These are phyloP conservation scores for Rhabdophis nuchalis DNA, from an alignment of 2,797 vertebrate genomes.

Conservation along the genomic window DNA sequence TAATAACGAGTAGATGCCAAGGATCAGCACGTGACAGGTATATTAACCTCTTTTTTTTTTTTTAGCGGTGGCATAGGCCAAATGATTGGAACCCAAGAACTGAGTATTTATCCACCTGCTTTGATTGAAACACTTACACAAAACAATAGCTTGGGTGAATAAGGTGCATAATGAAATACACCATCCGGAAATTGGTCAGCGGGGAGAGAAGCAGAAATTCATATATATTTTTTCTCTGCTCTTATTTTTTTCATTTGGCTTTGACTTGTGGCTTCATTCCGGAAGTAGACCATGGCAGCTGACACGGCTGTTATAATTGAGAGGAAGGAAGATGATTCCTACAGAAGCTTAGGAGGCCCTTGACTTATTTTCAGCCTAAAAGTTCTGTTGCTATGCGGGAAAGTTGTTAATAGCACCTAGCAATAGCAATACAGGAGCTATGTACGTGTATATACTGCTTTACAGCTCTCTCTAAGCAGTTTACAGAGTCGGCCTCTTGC, in stretches of 20 bases:
- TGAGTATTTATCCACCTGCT: neutral
- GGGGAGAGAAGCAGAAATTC: neutral
- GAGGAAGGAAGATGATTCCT: neutral
- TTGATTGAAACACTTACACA: neutral
- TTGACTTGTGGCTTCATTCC: neutral
- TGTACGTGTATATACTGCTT: too few species aligned
- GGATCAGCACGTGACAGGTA: neutral
- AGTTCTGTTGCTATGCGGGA: neutral
- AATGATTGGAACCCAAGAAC: slow-evolving; percentile 12
- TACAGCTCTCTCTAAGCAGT: too few species aligned
- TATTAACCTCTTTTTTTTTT: slow-evolving; percentile 7
- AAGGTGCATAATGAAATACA: neutral
- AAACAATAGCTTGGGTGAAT: neutral
- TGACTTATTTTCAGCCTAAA: neutral
- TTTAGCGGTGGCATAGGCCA: neutral
- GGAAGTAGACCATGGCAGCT: neutral
- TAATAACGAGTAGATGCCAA: neutral
- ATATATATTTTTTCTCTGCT: neutral
- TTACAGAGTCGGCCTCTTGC: too few species aligned
- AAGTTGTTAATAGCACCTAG: neutral
- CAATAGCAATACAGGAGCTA: too few species aligned
- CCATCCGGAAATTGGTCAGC: neutral
- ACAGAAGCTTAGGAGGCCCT: neutral
- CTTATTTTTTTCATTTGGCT: neutral
- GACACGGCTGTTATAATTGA: neutral